Percentiles rank a stretch among this genome's conserved stretches.
Conservation (phyloP, 2,113 vertebrate genomes). For the Tragelaphus strepsiceros region DNA sequence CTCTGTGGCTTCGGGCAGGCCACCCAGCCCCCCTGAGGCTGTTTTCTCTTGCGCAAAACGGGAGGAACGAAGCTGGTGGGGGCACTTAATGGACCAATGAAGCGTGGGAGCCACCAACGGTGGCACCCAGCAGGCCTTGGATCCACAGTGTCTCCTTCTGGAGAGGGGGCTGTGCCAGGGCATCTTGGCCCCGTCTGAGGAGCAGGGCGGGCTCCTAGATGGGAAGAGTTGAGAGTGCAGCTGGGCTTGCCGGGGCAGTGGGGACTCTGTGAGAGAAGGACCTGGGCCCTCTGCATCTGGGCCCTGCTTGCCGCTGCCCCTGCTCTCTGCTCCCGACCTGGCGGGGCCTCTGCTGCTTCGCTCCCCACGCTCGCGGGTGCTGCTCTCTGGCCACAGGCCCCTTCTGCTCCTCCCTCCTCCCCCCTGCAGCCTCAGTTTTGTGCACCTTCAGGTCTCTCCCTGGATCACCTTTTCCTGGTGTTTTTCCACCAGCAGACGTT, state of each 20-base stretch:
- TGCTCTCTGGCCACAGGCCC: accelerated
- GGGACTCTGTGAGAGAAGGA: background rate
- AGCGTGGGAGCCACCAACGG: background rate
- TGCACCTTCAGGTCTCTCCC: background rate
- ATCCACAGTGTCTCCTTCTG: background rate
- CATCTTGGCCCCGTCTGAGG: background rate
- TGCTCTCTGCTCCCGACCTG: background rate
- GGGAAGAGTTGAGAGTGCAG: background rate
- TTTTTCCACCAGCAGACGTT: background rate
- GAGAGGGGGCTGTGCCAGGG: background rate
- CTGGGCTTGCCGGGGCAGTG: background rate
- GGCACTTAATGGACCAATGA: background rate
- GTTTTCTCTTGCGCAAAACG: background rate
- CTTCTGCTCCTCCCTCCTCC: background rate
- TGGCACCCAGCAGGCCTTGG: background rate
- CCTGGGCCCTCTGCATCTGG: accelerated
- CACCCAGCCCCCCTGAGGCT: background rate
- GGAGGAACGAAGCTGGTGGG: background rate
- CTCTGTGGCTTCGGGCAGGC: background rate
- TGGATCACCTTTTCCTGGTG: background rate
- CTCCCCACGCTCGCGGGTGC: accelerated
- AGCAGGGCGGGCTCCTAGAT: background rate
- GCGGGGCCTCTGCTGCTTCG: background rate
- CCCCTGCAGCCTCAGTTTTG: background rate
- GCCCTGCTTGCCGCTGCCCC: background rate